Evolutionary conservation across 2,113 vertebrate genomes (phyloP).

Genomic region (Sinocyclocheilus rhinocerous): DNA sequence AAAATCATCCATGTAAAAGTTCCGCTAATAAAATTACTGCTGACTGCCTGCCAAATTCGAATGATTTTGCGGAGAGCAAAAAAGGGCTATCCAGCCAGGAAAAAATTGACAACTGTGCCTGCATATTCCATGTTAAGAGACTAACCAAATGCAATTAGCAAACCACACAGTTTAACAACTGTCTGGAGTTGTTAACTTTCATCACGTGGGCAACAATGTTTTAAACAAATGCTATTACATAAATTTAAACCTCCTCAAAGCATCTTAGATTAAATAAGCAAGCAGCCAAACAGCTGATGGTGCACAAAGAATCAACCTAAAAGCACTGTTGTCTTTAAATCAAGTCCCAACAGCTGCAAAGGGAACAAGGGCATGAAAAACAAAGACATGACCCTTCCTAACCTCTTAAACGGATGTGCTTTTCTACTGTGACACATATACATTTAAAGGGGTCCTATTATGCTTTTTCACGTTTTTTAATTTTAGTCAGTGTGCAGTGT

Average conservation of each 20-base stretch:
- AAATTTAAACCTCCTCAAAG: conserved; percentile 7
- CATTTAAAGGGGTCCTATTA: neutral
- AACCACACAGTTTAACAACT: conserved; percentile 31
- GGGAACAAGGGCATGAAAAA: neutral
- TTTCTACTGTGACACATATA: neutral
- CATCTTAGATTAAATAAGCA: neutral
- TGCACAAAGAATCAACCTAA: conserved; percentile 7
- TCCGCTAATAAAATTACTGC: neutral
- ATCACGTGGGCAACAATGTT: neutral
- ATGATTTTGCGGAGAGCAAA: neutral
- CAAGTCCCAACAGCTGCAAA: neutral
- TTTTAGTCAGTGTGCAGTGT: too few species aligned
- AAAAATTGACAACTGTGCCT: neutral
- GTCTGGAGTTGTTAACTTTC: conserved; percentile 31
- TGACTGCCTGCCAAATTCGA: neutral
- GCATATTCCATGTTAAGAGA: neutral
- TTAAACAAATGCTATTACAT: conserved; percentile 6
- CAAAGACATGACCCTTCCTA: neutral
- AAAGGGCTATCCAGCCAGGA: neutral
- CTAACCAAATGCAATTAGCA: neutral
- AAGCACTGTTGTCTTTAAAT: neutral
- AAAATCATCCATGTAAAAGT: conserved; percentile 4
- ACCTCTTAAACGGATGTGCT: neutral
- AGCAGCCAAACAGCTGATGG: conserved; percentile 9
- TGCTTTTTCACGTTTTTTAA: too few species aligned